These are phyloP conservation scores for Triplophysa siluroides DNA, from an alignment of 2,113 vertebrate species.

Conservation along the genomic window DNA sequence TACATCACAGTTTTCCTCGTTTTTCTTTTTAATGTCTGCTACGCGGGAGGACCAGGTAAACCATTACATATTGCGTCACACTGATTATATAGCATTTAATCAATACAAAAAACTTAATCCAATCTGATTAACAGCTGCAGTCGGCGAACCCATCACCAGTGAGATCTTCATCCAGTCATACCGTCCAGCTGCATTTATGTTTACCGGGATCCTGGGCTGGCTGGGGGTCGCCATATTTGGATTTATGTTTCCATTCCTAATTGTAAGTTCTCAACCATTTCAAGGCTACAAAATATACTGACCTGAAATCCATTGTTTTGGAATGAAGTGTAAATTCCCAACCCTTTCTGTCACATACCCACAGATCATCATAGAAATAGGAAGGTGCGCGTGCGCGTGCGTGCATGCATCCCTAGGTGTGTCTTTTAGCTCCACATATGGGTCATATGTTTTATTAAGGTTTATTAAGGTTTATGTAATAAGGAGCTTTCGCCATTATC, in stretches of 20 bases:
- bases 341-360: too few species aligned
- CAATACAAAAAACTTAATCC: not conserved
- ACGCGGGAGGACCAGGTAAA: conserved; percentile 79
- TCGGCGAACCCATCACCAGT: conserved; percentile 45
- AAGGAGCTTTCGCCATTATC: not conserved
- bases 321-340: too few species aligned
- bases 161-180: conserved; percentile 75
- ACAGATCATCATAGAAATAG: too few species aligned
- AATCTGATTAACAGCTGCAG: conserved; percentile 59
- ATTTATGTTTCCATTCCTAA: conserved; percentile 70
- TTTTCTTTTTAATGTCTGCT: conserved; percentile 76
- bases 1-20: conserved; percentile 72
- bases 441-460: conserved; percentile 1
- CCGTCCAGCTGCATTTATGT: conserved; percentile 65
- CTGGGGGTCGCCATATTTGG: conserved; percentile 50
- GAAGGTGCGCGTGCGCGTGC: not conserved
- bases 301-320: too few species aligned
- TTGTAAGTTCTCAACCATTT: conserved; percentile 62
- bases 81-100: not conserved
- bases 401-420: too few species aligned
- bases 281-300: not conserved
- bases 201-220: conserved; percentile 66
- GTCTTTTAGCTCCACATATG: too few species aligned
- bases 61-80: not conserved
- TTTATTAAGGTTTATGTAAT: not conserved